Evolutionary conservation across 2,888 invertebrate genomes (phyloP).

Genomic region (Idaea aversata): DNA sequence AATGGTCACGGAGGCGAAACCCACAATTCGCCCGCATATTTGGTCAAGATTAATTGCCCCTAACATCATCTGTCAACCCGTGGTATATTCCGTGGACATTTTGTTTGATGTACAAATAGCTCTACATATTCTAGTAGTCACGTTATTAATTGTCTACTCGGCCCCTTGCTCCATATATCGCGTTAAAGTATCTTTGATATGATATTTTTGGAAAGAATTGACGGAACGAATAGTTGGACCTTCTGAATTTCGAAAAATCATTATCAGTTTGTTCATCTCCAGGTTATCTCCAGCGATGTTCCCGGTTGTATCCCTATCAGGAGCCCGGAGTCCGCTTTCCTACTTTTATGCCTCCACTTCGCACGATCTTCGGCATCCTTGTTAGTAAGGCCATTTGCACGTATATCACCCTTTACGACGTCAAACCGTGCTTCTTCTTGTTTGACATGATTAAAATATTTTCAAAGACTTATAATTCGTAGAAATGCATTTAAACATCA

Average conservation of each 20-base stretch:
- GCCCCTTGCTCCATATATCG: not conserved
- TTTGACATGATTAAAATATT: not conserved
- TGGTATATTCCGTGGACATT: conserved; percentile 62
- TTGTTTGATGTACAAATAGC: conserved; percentile 68
- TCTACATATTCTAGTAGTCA: conserved; percentile 52
- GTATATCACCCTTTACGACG: not conserved
- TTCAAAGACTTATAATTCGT: too few species aligned
- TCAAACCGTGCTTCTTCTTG: too few species aligned
- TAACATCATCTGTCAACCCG: conserved; percentile 74
- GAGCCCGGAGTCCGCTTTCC: too few species aligned
- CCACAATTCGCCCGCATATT: conserved; percentile 71
- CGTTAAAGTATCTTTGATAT: not conserved
- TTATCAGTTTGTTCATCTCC: too few species aligned
- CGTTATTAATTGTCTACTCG: conserved; percentile 42
- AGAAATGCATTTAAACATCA: not conserved
- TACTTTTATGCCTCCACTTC: too few species aligned
- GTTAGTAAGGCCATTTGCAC: too few species aligned
- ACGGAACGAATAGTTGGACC: not conserved
- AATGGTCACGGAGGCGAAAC: conserved; percentile 52
- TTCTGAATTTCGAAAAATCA: too few species aligned
- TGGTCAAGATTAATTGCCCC: conserved; percentile 76
- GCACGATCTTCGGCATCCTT: too few species aligned
- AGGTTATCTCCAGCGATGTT: too few species aligned
- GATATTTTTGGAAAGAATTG: not conserved
- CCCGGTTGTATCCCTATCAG: too few species aligned